Evolutionary conservation across 2,797 vertebrate species (phyloP).

Genomic region (Craterocephalus amniculus): DNA sequence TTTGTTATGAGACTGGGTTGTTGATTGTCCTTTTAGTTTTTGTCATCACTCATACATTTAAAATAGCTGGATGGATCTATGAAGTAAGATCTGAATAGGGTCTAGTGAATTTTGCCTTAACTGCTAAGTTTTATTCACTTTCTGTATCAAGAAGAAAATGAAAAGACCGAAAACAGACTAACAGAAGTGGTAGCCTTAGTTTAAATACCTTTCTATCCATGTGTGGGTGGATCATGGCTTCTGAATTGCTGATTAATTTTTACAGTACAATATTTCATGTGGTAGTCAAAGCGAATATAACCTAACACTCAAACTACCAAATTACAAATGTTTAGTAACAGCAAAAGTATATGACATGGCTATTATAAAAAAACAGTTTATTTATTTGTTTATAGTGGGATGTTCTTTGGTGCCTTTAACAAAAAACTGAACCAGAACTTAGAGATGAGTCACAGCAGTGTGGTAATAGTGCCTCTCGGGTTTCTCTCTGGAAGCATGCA

Average conservation of each 20-base stretch:
- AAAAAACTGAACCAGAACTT: constrained; percentile 13
- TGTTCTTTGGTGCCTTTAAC: constrained; percentile 36
- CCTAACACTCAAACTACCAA: not conserved
- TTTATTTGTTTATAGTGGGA: constrained; percentile 62
- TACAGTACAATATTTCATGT: not conserved
- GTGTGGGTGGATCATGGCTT: not conserved
- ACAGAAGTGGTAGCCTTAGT: not conserved
- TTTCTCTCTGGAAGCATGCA: constrained; percentile 58
- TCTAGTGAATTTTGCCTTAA: too few relatives aligned
- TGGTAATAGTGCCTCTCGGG: constrained; percentile 52
- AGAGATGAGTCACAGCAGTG: constrained; percentile 12
- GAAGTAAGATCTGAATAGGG: too few relatives aligned
- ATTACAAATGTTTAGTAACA: constrained; percentile 3
- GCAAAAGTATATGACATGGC: constrained; percentile 58
- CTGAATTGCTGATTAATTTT: not conserved
- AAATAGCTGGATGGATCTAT: too few relatives aligned
- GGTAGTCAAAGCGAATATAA: not conserved
- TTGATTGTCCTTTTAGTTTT: not conserved
- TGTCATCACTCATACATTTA: not conserved
- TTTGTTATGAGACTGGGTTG: not conserved
- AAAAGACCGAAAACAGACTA: not conserved
- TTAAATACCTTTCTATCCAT: not conserved
- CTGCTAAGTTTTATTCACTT: too few relatives aligned
- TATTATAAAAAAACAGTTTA: constrained; percentile 57
- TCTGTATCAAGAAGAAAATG: too few relatives aligned